These are phyloP conservation scores for Dendrolimus houi DNA, from an alignment of 2,888 invertebrate genomes.

Conservation along the genomic window DNA sequence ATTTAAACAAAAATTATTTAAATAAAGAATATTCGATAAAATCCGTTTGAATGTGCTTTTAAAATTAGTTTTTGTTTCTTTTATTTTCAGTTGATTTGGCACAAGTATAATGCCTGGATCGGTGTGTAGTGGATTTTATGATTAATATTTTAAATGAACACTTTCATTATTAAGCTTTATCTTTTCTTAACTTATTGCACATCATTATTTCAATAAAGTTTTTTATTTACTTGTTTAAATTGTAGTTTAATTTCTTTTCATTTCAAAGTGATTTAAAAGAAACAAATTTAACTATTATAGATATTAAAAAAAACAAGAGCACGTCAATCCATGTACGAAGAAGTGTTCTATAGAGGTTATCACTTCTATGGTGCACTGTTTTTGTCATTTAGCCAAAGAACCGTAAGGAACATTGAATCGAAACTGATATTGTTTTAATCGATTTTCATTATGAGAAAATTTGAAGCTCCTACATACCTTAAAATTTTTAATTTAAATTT, in stretches of 20 bases:
- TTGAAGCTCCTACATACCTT: no score
- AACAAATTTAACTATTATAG: no score
- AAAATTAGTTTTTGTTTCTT: conserved; percentile 42
- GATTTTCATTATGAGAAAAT: no score
- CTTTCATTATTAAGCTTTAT: conserved; percentile 28
- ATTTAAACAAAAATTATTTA: no score
- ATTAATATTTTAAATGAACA: conserved; percentile 20
- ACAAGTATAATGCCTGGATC: conserved; percentile 57
- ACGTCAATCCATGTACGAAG: no score
- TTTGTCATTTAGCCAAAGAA: no score
- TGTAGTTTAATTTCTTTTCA: background rate
- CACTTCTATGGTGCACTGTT: no score
- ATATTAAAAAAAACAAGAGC: no score
- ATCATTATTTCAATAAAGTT: conserved; percentile 30
- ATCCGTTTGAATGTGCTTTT: conserved; percentile 18
- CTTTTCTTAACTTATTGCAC: conserved; percentile 7
- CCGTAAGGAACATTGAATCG: no score
- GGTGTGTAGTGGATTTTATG: conserved; percentile 53
- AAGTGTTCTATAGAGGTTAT: no score
- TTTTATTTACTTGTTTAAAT: conserved; percentile 5
- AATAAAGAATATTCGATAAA: background rate
- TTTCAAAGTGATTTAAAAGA: background rate
- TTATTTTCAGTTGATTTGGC: conserved; percentile 70
- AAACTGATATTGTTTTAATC: no score
- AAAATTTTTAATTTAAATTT: no score